Percentiles rank a stretch among this genome's conserved stretches.
phyloP scores from a whole-genome alignment of 2,888 invertebrate genomes.

The Polymixis flavicincta region DNA sequence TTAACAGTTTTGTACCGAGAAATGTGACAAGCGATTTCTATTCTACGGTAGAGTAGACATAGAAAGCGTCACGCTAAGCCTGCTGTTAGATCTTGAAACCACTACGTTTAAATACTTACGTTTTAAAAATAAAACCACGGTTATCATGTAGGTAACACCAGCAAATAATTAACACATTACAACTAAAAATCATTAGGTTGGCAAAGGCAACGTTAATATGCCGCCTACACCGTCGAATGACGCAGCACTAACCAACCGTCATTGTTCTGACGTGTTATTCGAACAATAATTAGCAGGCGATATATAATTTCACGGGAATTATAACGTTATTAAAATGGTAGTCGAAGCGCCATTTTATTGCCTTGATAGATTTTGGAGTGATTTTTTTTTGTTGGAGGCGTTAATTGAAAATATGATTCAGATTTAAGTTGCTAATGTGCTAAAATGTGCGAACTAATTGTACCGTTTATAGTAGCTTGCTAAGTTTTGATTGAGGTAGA shows the following conservation, averaged over 20 bases:
- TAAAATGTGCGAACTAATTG: slow-evolving; percentile 44
- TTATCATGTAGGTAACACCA: neutral
- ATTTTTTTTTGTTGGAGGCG: slow-evolving; percentile 14
- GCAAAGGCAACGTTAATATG: slow-evolving; percentile 37
- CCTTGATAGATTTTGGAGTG: slow-evolving; percentile 21
- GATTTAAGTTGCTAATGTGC: slow-evolving; percentile 33
- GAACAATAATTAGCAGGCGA: slow-evolving; percentile 79
- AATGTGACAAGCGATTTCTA: too few species aligned
- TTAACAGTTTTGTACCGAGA: too few species aligned
- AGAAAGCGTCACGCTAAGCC: too few species aligned
- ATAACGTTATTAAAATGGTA: slow-evolving; percentile 75
- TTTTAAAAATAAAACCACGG: neutral
- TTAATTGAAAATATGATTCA: slow-evolving; percentile 45
- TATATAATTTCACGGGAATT: slow-evolving; percentile 87
- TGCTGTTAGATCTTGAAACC: neutral
- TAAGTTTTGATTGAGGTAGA: slow-evolving; percentile 3
- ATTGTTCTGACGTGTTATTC: slow-evolving; percentile 73
- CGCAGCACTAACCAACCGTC: slow-evolving; percentile 66
- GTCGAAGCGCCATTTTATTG: slow-evolving; percentile 59
- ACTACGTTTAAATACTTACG: neutral
- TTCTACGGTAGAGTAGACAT: too few species aligned
- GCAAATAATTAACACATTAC: slow-evolving; percentile 62
- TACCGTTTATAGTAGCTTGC: slow-evolving; percentile 10
- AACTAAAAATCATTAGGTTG: slow-evolving; percentile 50
- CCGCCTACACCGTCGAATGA: slow-evolving; percentile 55